Conservation (phyloP, 2,888 invertebrate genomes). For the Xanthia icteritia region DNA sequence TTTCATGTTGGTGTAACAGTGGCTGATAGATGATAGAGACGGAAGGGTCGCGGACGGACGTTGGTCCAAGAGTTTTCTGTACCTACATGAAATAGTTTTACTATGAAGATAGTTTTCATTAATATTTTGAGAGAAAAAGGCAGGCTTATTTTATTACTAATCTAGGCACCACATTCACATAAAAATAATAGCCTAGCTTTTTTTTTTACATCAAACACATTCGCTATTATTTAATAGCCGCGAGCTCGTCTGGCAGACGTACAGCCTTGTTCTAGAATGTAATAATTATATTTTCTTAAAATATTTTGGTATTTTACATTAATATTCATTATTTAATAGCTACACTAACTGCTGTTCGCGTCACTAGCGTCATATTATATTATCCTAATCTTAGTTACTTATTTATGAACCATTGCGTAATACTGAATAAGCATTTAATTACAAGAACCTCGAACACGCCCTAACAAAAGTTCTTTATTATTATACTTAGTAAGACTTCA, state of each 20-base stretch:
- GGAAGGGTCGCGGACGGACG: background rate
- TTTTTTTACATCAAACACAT: background rate
- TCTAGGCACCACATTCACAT: too few species aligned
- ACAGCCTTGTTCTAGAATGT: background rate
- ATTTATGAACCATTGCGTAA: too few species aligned
- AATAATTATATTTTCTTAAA: background rate
- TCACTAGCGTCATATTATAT: too few species aligned
- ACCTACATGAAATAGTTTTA: background rate
- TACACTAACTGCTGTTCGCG: too few species aligned
- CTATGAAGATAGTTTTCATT: background rate
- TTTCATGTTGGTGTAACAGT: background rate
- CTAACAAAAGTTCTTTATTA: too few species aligned
- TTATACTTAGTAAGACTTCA: background rate
- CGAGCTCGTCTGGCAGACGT: background rate
- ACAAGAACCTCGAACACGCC: too few species aligned
- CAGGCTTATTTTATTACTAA: too few species aligned
- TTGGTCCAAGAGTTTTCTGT: background rate
- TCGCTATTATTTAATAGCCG: conserved; percentile 1
- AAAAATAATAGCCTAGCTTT: background rate
- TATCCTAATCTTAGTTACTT: too few species aligned
- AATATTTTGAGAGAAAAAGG: too few species aligned
- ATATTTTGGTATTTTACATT: background rate
- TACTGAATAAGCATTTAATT: too few species aligned
- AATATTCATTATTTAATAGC: background rate
- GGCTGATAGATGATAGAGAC: background rate